Conservation (phyloP, 2,113 vertebrate genomes). For the Phrynosoma blainvillii region DNA sequence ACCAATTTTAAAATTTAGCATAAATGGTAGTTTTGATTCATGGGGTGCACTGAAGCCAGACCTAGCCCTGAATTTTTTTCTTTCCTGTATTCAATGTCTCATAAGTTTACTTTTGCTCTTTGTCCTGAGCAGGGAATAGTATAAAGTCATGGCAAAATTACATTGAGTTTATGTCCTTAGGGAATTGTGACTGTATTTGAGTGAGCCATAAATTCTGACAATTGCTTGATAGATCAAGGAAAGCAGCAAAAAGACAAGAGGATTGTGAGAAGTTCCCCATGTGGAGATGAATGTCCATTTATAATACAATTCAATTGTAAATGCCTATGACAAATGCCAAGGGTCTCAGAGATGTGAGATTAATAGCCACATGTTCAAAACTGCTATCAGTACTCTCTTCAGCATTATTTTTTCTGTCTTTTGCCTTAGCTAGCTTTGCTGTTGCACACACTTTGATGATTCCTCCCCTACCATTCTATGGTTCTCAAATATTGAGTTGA, state of each 20-base stretch:
- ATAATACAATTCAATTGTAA: conserved; percentile 26
- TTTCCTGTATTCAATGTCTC: neutral
- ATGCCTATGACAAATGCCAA: conserved; percentile 23
- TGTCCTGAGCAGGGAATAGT: neutral
- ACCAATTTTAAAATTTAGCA: neutral
- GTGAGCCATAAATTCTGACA: conserved; percentile 22
- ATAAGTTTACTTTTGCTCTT: neutral
- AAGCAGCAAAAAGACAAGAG: conserved; percentile 8
- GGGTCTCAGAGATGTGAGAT: neutral
- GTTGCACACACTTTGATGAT: neutral
- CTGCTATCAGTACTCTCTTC: neutral
- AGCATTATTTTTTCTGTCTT: neutral
- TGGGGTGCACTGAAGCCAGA: neutral
- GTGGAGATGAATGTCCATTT: conserved; percentile 6
- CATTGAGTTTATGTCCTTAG: neutral
- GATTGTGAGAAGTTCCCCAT: neutral
- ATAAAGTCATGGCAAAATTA: neutral
- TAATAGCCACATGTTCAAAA: conserved; percentile 12
- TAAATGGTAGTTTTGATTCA: neutral
- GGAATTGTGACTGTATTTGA: neutral
- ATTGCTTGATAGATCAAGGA: conserved; percentile 21
- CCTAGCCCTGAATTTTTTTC: neutral
- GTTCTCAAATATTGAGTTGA: neutral
- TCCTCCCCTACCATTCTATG: neutral
- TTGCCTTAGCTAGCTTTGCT: neutral